phyloP scores from a whole-genome alignment of 1,140 invertebrate species.

The Agrilus planipennis region DNA sequence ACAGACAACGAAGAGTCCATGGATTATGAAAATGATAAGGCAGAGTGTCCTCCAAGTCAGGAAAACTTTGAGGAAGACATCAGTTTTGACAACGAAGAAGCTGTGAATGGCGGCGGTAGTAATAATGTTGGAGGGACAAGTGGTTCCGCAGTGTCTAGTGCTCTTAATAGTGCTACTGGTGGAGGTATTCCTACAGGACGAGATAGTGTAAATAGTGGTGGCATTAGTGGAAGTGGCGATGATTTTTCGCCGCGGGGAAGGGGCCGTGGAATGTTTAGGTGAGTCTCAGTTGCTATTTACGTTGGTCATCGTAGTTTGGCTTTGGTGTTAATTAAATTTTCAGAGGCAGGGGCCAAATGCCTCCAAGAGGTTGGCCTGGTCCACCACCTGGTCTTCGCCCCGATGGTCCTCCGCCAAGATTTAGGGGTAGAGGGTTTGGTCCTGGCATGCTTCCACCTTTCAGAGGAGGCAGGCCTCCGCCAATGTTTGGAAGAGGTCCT shows the following conservation, averaged over 20 bases:
- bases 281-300: slow-evolving; percentile 9
- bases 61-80: slow-evolving; percentile 27
- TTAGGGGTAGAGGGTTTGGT: slow-evolving; percentile 53
- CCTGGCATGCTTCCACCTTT: slow-evolving; percentile 52
- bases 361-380: slow-evolving; percentile 38
- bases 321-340: slow-evolving; percentile 2
- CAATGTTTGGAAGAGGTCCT: slow-evolving; percentile 36
- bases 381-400: slow-evolving; percentile 27
- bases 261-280: slow-evolving; percentile 46
- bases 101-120: too few species aligned
- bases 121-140: too few species aligned
- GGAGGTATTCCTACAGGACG: too few species aligned
- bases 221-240: slow-evolving; percentile 14
- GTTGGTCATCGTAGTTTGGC: slow-evolving; percentile 1
- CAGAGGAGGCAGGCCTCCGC: slow-evolving; percentile 38
- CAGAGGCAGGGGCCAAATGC: slow-evolving; percentile 28
- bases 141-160: too few species aligned
- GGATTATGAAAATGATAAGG: slow-evolving; percentile 18
- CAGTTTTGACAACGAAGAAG: slow-evolving; percentile 28
- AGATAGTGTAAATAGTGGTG: too few species aligned
- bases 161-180: too few species aligned
- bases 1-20: slow-evolving; percentile 17
- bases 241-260: slow-evolving; percentile 34
- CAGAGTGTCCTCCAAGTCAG: slow-evolving; percentile 10
- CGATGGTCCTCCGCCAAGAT: slow-evolving; percentile 45